These are phyloP conservation scores for Venusia cambrica DNA, from an alignment of 2,888 invertebrate genomes.

Conservation along the genomic window DNA sequence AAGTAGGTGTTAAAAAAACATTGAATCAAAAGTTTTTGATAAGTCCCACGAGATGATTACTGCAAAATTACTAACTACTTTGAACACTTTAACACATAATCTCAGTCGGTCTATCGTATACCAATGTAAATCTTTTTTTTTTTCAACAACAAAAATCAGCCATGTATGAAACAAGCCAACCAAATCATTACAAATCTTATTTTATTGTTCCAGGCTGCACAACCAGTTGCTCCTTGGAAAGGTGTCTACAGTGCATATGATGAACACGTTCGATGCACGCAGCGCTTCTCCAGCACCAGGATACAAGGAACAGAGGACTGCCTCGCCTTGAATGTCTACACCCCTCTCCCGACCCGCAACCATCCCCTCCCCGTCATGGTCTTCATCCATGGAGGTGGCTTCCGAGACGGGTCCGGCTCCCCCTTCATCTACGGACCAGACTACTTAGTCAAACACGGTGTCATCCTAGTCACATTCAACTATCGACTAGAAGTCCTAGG, in stretches of 20 bases:
- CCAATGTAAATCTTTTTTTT: too few relatives aligned
- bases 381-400: slow-evolving; percentile 71
- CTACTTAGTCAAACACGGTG: slow-evolving; percentile 53
- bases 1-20: too few relatives aligned
- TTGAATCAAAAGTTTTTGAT: too few relatives aligned
- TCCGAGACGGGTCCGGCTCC: slow-evolving; percentile 62
- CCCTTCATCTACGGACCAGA: slow-evolving; percentile 64
- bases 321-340: slow-evolving; percentile 61
- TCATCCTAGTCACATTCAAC: slow-evolving; percentile 65
- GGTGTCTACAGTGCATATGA: slow-evolving; percentile 52
- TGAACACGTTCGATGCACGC: slow-evolving; percentile 59
- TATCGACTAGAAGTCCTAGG: slow-evolving; percentile 68
- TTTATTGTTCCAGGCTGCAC: slow-evolving; percentile 49
- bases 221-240: slow-evolving; percentile 50
- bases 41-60: too few relatives aligned
- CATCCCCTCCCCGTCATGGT: slow-evolving; percentile 61
- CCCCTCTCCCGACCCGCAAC: slow-evolving; percentile 38
- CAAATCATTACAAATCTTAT: slow-evolving; percentile 1
- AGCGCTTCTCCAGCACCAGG: slow-evolving; percentile 47
- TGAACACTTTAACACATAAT: too few relatives aligned
- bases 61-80: too few relatives aligned
- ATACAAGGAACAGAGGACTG: slow-evolving; percentile 61
- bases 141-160: too few relatives aligned
- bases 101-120: too few relatives aligned
- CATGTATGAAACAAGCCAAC: too few relatives aligned